A percentile compares a stretch with the other conserved stretches of the same genome.
Conservation (phyloP, 2,113 vertebrate species). For the Motacilla tschutschensis region DNA sequence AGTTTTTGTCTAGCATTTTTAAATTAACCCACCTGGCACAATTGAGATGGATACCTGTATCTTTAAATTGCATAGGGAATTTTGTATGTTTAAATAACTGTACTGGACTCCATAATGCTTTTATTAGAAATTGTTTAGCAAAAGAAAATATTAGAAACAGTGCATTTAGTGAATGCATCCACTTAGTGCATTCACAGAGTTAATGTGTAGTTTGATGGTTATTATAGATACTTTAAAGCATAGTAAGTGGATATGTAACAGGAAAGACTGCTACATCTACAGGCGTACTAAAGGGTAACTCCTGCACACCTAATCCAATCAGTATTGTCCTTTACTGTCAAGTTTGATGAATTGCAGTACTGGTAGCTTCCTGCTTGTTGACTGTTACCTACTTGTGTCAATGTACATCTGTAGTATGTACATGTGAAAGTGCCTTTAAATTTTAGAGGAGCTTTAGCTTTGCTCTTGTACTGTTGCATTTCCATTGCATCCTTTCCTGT, state of each 20-base stretch:
- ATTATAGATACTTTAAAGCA: conserved; percentile 74
- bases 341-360: conserved; percentile 75
- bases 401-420: conserved; percentile 92
- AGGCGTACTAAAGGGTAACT: conserved; percentile 63
- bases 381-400: conserved; percentile 84
- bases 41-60: conserved; percentile 70
- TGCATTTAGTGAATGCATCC: conserved; percentile 75
- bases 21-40: conserved; percentile 60
- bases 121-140: conserved; percentile 80
- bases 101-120: conserved; percentile 78
- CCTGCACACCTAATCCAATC: conserved; percentile 68
- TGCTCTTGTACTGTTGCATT: conserved; percentile 79
- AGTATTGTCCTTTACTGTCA: conserved; percentile 77
- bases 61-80: conserved; percentile 74
- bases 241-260: conserved; percentile 76
- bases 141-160: conserved; percentile 75
- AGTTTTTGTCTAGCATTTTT: conserved; percentile 60
- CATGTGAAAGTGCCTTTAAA: conserved; percentile 98
- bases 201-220: conserved; percentile 80
- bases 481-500: conserved; percentile 65
- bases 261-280: conserved; percentile 70
- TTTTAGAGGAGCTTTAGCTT: conserved; percentile 88
- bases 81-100: conserved; percentile 78
- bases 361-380: conserved; percentile 80
- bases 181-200: conserved; percentile 70